phyloP scores from a whole-genome alignment of 2,888 invertebrate genomes.

The Bombyx huttoni region DNA sequence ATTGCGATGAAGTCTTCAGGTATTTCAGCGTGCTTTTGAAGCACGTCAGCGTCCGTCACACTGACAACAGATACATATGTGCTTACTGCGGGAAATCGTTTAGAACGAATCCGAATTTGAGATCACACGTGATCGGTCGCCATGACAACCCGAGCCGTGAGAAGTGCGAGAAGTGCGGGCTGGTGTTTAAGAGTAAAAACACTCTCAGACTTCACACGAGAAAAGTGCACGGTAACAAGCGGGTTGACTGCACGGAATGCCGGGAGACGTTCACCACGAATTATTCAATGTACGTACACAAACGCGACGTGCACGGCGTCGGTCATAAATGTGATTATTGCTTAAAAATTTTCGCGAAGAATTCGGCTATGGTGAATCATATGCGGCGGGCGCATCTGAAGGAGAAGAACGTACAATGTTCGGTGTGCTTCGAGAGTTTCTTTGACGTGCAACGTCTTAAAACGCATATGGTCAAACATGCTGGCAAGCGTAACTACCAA shows the following conservation, averaged over 20 bases:
- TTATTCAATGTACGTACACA: slow-evolving; percentile 39
- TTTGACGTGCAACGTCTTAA: slow-evolving; percentile 30
- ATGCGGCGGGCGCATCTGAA: slow-evolving; percentile 31
- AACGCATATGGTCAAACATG: slow-evolving; percentile 53
- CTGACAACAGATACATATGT: slow-evolving; percentile 42
- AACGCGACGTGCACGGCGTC: slow-evolving; percentile 28
- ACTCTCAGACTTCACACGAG: slow-evolving; percentile 35
- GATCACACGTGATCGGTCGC: slow-evolving; percentile 32
- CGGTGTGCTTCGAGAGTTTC: slow-evolving; percentile 29
- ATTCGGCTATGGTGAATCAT: slow-evolving; percentile 35
- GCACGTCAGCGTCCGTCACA: slow-evolving; percentile 35
- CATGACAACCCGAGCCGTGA: slow-evolving; percentile 25
- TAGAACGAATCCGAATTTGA: slow-evolving; percentile 36
- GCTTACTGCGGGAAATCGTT: slow-evolving; percentile 42
- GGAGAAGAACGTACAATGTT: slow-evolving; percentile 35
- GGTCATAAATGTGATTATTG: slow-evolving; percentile 40
- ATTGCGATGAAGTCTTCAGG: slow-evolving; percentile 30
- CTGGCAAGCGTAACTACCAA: slow-evolving; percentile 62
- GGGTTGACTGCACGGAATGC: slow-evolving; percentile 33
- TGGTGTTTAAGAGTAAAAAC: slow-evolving; percentile 23
- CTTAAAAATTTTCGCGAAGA: slow-evolving; percentile 29
- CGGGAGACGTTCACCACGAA: slow-evolving; percentile 38
- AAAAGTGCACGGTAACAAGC: slow-evolving; percentile 31
- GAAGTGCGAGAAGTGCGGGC: slow-evolving; percentile 31
- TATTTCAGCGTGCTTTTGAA: slow-evolving; percentile 40